Base-by-base conservation (phyloP, 2,888 invertebrate genomes). In the Liopterus haemorrhoidalis region DNA sequence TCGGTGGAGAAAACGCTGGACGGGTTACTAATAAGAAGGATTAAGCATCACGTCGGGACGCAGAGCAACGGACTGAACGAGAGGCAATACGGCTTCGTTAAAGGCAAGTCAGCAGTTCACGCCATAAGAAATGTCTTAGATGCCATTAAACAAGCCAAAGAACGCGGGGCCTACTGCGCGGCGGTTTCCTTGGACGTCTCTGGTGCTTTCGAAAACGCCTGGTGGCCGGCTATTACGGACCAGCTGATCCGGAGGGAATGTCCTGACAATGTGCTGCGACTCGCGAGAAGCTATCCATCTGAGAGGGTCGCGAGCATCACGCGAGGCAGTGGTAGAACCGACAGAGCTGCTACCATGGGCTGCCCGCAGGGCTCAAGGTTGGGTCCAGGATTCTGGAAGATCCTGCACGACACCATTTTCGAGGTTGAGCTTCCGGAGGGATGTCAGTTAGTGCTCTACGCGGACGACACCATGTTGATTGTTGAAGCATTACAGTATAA, bases 121-220 rank as follows among this genome's bases (percentile, higher is more conserved):
- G 35, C 35, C 5, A 19, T 35, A 4, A 6, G 14, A 6, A 20
- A 35, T n/a, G 32, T 32, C 3, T 3, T 32, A 2, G 9, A 32
- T 18, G 15, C 11, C 5, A 16, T 32, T 3, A 14, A 16, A 4
- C 4, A 3, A 4, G 35, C 35, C n/a, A 35, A n/a, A 6, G 20
- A 19, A n/a, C 3, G 11, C 2, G 14, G 12, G 11, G 12, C 11
- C 4, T 20, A 35, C 11, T 19, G 19, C 19, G 20, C 20, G 11
- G 35, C 33, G 2, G 40, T 53, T 5, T 28, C 49, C 12, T 12
- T 53, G 12, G 49, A 52, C 31, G 49, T 53, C 5, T 8, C 21
- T 15, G 52, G 52, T 11, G 59, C 58, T 15, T 59, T 61, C 30
- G 58, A 60, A 19, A 54, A 46, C 33, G 58, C 59, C 1, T 59